Evolutionary conservation across 37 sponge, comb jelly and placozoan species (phyloP), one percentile per base, ranked within the genome.

Genomic region (Crambe crambe): DNA sequence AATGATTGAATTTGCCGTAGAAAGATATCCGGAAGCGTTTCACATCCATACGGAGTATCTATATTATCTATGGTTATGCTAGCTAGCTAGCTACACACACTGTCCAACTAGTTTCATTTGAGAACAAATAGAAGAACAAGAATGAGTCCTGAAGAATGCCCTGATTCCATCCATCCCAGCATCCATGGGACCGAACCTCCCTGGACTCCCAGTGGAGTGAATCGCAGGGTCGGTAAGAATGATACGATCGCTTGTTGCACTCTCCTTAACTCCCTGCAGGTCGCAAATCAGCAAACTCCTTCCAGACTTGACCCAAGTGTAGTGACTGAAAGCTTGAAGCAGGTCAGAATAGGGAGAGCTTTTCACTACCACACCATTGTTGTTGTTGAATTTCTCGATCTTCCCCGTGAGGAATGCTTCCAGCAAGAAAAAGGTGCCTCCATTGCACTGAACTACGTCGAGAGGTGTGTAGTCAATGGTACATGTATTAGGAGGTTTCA

Each of bases 321-420:
- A 91, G 36, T 91, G 91, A 42, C 91, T 91, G 63, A 86, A 91
- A 0, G 91, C 91, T 68, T 91, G 91, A 34, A 91, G 23, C 3
- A 78, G 32, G 20, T 86, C 88, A 42, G 83, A 79, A 8, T 60
- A 42, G 0, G 83, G 84, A 0, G 74, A 59, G 26, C 43, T 56
- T 29, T 25, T 32, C 2, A 60, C 42, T 26, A 86, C 88, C 17
- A 85, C 65, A 1, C 88, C 87, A 51, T 30, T 17, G 36, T 91
- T 91, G 70, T 71, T 86, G 79, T 70, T 91, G 80, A 76, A 91
- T 74, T 91, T 91, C 36, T 75, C 79, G 42, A 86, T 66, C 36
- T 81, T 78, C 18, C 87, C 91, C 3, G 26, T 47, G 4, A 86
- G 41, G 67, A 74, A 82, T 10, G 58, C 36, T 56, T 90, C 83